These are phyloP conservation scores for Podilymbus podiceps DNA, from an alignment of 2,113 vertebrate species.

Conservation along the genomic window DNA sequence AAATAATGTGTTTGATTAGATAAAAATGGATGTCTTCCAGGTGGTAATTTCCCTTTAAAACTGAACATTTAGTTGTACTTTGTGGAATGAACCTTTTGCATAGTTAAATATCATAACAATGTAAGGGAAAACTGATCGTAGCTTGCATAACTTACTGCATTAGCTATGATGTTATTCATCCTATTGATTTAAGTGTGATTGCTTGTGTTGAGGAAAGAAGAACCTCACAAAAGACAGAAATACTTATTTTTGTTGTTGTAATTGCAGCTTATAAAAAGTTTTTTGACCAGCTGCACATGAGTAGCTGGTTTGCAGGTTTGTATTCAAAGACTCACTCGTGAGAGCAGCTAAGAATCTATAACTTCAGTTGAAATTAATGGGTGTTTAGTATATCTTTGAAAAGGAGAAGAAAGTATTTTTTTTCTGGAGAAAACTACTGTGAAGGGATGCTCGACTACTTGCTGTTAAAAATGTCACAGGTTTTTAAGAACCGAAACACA, in stretches of 20 bases:
- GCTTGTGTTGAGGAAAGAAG: neutral
- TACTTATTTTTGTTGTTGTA: neutral
- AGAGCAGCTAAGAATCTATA: neutral
- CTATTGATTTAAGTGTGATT: neutral
- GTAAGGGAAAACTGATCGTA: neutral
- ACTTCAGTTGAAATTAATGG: neutral
- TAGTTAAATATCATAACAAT: neutral
- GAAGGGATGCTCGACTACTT: neutral
- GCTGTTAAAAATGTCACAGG: neutral
- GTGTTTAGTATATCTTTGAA: neutral
- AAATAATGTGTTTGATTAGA: neutral
- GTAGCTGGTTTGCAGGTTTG: neutral
- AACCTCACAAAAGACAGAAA: neutral
- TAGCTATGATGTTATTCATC: neutral
- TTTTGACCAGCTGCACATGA: neutral
- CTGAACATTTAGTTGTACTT: neutral
- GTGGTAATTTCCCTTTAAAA: neutral
- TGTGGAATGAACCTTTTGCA: neutral
- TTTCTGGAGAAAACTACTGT: neutral
- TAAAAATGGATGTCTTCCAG: neutral
- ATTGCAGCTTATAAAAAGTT: neutral
- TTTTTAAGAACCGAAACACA: neutral
- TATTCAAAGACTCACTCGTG: neutral
- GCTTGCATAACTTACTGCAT: neutral
- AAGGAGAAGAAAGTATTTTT: neutral